phyloP scores from a whole-genome alignment of 2,888 invertebrate genomes.

The Achlya flavicornis region DNA sequence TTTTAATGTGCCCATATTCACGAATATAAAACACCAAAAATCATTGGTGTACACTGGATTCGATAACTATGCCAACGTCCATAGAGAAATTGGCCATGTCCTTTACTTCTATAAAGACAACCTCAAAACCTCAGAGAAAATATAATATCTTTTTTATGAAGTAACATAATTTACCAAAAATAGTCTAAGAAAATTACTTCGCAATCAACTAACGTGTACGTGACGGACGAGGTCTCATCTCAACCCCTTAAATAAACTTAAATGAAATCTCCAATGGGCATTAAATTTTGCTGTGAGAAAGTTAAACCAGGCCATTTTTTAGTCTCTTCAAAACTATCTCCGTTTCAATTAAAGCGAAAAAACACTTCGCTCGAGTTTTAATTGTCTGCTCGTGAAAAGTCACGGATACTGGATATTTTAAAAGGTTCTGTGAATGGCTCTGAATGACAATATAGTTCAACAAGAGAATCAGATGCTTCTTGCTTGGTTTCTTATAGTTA shows the following conservation, averaged over 20 bases:
- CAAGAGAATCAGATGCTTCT: not conserved
- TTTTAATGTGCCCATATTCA: too few relatives aligned
- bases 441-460: slow-evolving; percentile 11
- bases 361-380: slow-evolving; percentile 31
- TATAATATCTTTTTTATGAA: too few relatives aligned
- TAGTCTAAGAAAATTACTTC: too few relatives aligned
- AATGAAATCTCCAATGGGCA: slow-evolving; percentile 20
- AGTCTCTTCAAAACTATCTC: slow-evolving; percentile 22
- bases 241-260: not conserved
- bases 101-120: too few relatives aligned
- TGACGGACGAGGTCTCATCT: too few relatives aligned
- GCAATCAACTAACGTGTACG: too few relatives aligned
- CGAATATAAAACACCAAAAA: too few relatives aligned
- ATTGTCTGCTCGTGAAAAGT: slow-evolving; percentile 25
- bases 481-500: not conserved
- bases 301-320: slow-evolving; percentile 22
- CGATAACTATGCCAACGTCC: too few relatives aligned
- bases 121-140: too few relatives aligned
- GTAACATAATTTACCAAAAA: too few relatives aligned
- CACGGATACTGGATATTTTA: slow-evolving; percentile 32
- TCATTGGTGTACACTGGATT: too few relatives aligned
- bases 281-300: slow-evolving; percentile 28
- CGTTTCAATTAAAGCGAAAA: slow-evolving; percentile 36
- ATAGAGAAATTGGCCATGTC: too few relatives aligned
- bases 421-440: slow-evolving; percentile 3